These are phyloP conservation scores for Branchinecta lynchi DNA, from an alignment of 1,140 invertebrate genomes.

Conservation along the genomic window DNA sequence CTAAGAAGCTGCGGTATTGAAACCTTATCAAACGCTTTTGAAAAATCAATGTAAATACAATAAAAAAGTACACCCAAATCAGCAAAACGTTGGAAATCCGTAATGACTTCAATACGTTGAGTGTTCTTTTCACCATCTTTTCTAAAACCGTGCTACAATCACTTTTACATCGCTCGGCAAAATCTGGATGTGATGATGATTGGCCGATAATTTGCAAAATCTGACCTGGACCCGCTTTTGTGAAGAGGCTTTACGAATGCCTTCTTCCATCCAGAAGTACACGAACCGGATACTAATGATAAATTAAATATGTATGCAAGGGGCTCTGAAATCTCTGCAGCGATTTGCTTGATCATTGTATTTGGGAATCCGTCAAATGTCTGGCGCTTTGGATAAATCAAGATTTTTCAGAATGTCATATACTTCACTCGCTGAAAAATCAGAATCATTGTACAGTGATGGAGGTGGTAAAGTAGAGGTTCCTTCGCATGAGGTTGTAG, in stretches of 20 bases:
- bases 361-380: too few species aligned
- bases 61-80: background rate
- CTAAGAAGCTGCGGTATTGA: too few species aligned
- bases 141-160: constrained; percentile 1
- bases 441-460: too few species aligned
- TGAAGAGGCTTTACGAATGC: constrained; percentile 5
- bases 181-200: background rate
- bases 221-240: background rate
- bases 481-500: too few species aligned
- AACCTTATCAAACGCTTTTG: too few species aligned
- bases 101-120: background rate
- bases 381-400: too few species aligned
- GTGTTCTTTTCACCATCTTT: background rate
- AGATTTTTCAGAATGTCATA: too few species aligned
- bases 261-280: background rate
- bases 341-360: background rate
- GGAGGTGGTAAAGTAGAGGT: too few species aligned
- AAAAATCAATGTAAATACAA: too few species aligned
- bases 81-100: background rate
- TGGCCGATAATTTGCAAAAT: constrained; percentile 9
- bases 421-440: too few species aligned
- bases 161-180: background rate
- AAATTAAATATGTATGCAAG: background rate
- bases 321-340: constrained; percentile 5
- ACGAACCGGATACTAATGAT: background rate